Evolutionary conservation across 1,140 invertebrate species (phyloP), one percentile per base, ranked within the genome.

Genomic region (Melitaea cinxia): DNA sequence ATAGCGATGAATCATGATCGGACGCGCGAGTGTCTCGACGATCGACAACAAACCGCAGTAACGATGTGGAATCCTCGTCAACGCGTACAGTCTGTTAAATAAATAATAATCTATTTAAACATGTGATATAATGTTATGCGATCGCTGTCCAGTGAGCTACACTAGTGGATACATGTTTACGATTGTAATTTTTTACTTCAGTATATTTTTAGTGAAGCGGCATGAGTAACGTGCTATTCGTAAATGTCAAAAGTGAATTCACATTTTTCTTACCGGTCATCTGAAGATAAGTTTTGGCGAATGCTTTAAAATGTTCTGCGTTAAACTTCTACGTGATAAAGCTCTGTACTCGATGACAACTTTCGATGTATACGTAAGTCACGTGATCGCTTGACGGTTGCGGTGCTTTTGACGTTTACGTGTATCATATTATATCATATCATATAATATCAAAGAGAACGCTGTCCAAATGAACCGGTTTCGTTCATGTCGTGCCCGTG

Each of bases 41-140:
- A 76, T 83, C 73, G 78, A 80, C 77, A 75, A 77, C 72, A 73
- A 71, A 79, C 69, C 75, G 69, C 35, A 80, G 78, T 83, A 73
- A 78, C 73, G 60, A 73, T 71, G 70, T 68, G 72, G 70, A 67
- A 57, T 68, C 68, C 68, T 66, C 69, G 68, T 70, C 59, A 52
- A 60, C 75, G 66, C 67, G 70, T 71, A 71, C 72, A 72, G 70
- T 73, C 68, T 58, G 76, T 79, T 82, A 78, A 83, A 85, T 78
- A 85, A 85, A 85, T 83, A 85, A 85, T 83, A 87, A 77, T 85
- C 78, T 82, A 83, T 85, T 81, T 80, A 82, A 85, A 84, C 80
- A 85, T 85, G 85, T 87, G 83, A 88, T 85, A 86, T 82, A 85
- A 86, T 86, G 83, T 84, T 83, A 80, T 82, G 78, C 78, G 82